Conservation (phyloP, 2,797 vertebrate genomes). For the Lutjanus campechanus region DNA sequence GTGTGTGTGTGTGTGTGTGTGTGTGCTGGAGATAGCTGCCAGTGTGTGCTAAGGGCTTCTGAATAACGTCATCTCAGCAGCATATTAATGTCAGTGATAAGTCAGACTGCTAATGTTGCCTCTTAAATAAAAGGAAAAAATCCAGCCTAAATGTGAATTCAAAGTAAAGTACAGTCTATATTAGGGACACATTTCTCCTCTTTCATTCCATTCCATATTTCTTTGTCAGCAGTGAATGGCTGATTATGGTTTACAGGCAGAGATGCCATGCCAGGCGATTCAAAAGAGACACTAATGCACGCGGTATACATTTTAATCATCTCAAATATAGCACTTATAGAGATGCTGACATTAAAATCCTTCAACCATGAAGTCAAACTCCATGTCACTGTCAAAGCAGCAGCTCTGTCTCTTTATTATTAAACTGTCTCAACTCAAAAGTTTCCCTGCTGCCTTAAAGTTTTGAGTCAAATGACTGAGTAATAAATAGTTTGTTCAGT, state of each 20-base stretch:
- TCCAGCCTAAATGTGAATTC: conserved; percentile 16
- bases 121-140: conserved; percentile 21
- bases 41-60: conserved; percentile 36
- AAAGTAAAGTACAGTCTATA: conserved; percentile 4
- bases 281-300: background rate
- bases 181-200: background rate
- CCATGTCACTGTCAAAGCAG: background rate
- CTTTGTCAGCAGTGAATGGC: background rate
- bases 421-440: background rate
- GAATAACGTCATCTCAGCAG: conserved; percentile 43
- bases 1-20: conserved; percentile 23
- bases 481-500: background rate
- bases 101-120: conserved; percentile 32
- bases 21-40: conserved; percentile 9
- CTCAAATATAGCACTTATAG: conserved; percentile 12
- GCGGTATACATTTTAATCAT: background rate
- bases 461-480: background rate
- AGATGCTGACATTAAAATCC: background rate
- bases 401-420: background rate
- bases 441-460: background rate
- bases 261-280: background rate
- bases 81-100: conserved; percentile 52
- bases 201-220: background rate
- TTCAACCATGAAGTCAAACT: background rate
- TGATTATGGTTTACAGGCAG: background rate